Base-by-base conservation (phyloP, 2,888 invertebrate genomes). In the Drosophila tanythrix region DNA sequence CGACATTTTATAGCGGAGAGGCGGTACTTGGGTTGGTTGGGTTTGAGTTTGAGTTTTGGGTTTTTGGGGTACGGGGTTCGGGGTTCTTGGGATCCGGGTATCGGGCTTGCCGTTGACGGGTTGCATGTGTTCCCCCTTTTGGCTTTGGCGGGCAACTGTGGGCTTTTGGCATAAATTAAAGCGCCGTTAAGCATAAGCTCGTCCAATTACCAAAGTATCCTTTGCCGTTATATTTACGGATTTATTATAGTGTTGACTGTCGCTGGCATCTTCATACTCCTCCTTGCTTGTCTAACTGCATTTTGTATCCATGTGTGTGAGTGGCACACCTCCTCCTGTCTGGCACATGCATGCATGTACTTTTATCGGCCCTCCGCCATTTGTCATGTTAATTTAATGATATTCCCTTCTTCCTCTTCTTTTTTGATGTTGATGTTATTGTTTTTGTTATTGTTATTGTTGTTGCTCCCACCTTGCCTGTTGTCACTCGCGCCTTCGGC, bases 371-470 rank as follows among this genome's bases (percentile, higher is more conserved):
- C 75, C 83, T 79, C 79, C 88, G 88, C 85, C 84, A 88, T 85
- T 84, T 85, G 88, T 88, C 84, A 88, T 85, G 86, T 88, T 88
- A 85, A 85, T 88, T 85, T 85, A 88, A 88, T 81, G 88, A 88
- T 85, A 79, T 82, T 88, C 64, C 66, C 68, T 66, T 79, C 52
- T 61, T 70, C 66, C 31, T 25, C 43, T 25, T 35, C 38, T 53
- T 50, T 55, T 33, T 46, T 38, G 21, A 21, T 52, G 10, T 21
- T 33, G 29, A 18, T 50, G 15, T 38, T 38, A 18, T 38, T 18
- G 8, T 48, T 51, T 11, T 18, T 51, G 5, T 27, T 51, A 1
- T n/a, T 27, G 10, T 27, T 50, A 10, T 27, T 27, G 50, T n/a
- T 51, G 51, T 33, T 25, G 21, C 27, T 36, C 43, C 52, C 51